A percentile compares a stretch with the other conserved stretches of the same genome.
phyloP scores from a whole-genome alignment of 2,113 vertebrate genomes.

The Syngnathus floridae region DNA sequence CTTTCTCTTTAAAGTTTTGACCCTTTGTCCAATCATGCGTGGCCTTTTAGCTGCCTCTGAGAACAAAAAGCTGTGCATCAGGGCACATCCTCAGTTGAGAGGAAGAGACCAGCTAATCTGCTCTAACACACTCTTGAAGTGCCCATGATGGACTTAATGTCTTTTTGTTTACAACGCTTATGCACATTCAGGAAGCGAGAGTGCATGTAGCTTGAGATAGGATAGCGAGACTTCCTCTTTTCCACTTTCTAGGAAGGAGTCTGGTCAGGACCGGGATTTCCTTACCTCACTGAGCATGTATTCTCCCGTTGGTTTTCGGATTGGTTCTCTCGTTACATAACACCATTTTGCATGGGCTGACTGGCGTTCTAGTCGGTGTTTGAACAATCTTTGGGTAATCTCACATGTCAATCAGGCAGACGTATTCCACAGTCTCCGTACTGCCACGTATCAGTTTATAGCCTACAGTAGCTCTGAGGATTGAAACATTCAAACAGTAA shows the following conservation, averaged over 20 bases:
- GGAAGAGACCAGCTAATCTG: slow-evolving; percentile 43
- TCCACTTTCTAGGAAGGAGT: neutral
- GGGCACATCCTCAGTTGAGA: slow-evolving; percentile 39
- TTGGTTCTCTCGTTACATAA: neutral
- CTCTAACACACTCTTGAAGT: slow-evolving; percentile 37
- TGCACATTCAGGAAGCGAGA: slow-evolving; percentile 33
- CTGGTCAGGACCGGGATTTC: neutral
- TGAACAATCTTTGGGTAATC: too few species aligned
- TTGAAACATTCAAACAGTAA: slow-evolving; percentile 18
- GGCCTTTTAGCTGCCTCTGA: slow-evolving; percentile 30
- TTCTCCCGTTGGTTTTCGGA: neutral
- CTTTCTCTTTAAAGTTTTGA: slow-evolving; percentile 24
- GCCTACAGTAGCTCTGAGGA: slow-evolving; percentile 18
- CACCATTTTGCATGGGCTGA: neutral
- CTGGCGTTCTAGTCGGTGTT: neutral
- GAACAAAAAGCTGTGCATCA: slow-evolving; percentile 42
- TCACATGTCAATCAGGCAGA: neutral
- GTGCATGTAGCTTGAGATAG: neutral
- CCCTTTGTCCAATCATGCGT: slow-evolving; percentile 38
- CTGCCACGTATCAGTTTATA: slow-evolving; percentile 43
- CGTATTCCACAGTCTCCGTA: slow-evolving; percentile 27
- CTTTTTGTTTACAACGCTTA: slow-evolving; percentile 56
- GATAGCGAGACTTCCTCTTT: neutral
- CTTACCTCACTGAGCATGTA: neutral
- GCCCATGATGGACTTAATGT: slow-evolving; percentile 46